Percentiles rank a stretch among this genome's conserved stretches.
These are phyloP conservation scores for Aphis gossypii DNA, from an alignment of 1,140 invertebrate species.

Conservation along the genomic window DNA sequence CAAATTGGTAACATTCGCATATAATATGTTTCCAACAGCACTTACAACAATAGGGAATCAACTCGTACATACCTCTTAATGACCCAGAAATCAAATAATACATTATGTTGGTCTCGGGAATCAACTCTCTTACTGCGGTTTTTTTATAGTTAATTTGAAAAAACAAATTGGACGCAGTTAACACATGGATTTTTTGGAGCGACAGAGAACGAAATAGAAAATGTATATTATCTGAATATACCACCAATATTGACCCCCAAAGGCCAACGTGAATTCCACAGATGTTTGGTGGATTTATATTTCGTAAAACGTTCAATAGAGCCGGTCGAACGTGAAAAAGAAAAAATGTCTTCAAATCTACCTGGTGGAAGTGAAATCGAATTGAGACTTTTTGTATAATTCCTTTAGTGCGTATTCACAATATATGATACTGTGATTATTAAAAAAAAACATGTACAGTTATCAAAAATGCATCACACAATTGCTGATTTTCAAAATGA, in stretches of 20 bases:
- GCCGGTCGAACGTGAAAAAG: not conserved
- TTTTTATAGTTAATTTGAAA: no score
- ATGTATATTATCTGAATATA: slow-evolving; percentile 6
- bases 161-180: no score
- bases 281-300: not conserved
- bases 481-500: not conserved
- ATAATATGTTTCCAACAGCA: no score
- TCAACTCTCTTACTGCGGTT: no score
- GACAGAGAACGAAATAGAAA: not conserved
- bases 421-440: not conserved
- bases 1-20: no score
- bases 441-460: no score
- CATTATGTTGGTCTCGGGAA: no score
- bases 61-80: no score
- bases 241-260: not conserved
- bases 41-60: no score
- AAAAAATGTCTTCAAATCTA: not conserved
- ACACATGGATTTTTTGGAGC: no score
- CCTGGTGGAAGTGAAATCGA: not conserved
- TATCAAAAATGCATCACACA: no score
- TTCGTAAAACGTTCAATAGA: not conserved
- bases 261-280: not conserved
- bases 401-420: not conserved
- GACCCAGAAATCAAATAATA: no score
- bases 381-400: not conserved